Evolutionary conservation across 2,113 vertebrate species (phyloP).

Genomic region (Morone saxatilis): DNA sequence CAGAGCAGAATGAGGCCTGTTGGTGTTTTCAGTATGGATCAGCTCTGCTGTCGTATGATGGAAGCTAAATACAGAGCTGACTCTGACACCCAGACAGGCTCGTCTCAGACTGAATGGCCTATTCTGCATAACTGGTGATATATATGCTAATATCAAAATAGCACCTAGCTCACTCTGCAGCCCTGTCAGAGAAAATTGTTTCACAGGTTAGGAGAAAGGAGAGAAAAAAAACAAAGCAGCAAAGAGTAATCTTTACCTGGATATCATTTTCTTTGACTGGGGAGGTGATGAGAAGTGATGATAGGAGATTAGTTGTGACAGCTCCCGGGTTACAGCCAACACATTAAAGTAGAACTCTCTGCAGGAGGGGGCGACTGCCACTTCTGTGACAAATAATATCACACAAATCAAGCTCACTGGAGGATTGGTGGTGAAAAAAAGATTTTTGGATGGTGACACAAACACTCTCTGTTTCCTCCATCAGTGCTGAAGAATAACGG

Average conservation of each 20-base stretch:
- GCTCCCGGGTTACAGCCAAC: conserved; percentile 42
- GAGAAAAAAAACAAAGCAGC: conserved; percentile 23
- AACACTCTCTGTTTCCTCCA: background rate
- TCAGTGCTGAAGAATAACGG: conserved; percentile 1
- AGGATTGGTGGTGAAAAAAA: conserved; percentile 24
- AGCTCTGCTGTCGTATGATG: conserved; percentile 23
- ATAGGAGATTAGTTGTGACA: conserved; percentile 73
- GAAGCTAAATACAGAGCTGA: conserved; percentile 48
- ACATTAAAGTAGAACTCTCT: conserved; percentile 49
- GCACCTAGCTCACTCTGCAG: conserved; percentile 54
- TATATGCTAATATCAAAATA: conserved; percentile 81
- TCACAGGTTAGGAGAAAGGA: conserved; percentile 67
- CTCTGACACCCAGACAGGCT: conserved; percentile 47
- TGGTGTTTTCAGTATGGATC: conserved; percentile 22
- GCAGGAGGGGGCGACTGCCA: conserved; percentile 20
- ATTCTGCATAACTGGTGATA: conserved; percentile 79
- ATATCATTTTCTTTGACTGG: conserved; percentile 63
- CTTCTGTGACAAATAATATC: conserved; percentile 45
- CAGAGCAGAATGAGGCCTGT: conserved; percentile 3
- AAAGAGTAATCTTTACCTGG: conserved; percentile 59
- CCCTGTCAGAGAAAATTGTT: conserved; percentile 71
- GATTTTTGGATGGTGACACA: background rate
- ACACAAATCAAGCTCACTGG: conserved; percentile 27
- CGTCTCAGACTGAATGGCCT: conserved; percentile 42
- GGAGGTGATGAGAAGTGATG: conserved; percentile 65